Evolutionary conservation across 2,888 invertebrate genomes (phyloP), one percentile per base, ranked within the genome.

Genomic region (Drosophila tanythrix): DNA sequence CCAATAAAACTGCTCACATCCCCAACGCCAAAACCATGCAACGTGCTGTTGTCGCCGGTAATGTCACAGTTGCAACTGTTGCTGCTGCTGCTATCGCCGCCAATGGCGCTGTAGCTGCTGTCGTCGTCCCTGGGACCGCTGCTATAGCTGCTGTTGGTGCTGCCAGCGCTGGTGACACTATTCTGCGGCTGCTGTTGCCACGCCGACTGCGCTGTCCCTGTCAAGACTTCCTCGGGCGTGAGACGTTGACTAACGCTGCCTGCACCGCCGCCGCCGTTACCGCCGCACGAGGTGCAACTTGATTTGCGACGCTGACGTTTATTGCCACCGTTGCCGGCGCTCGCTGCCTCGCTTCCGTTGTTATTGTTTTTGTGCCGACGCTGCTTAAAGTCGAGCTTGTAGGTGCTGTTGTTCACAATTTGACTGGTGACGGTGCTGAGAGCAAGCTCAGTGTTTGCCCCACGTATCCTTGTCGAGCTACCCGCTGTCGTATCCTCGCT

Each of bases 11-110:
- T 92, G 71, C 85, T 88, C 36, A 91, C 80, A 60, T 91, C 91
- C 15, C 92, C 91, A 18, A 92, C 81, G 27, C 92, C 91, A 56
- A 92, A 89, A n/a, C 92, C 92, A 64, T 90, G 89, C 60, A 92
- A 67, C 2, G 92, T 91, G 63, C 92, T 92, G 36, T 91, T 92
- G 66, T 92, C 91, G 11, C 91, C 92, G 11, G 91, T 92, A n/a
- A 92, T 91, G 62, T 92, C 92, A 69, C 92, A 92, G 70, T 91
- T 91, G 74, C 92, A 91, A 65, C 92, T 92, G 53, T 91, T 92
- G 73, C 90, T 91, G 79, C 91, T 92, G 69, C 92, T 92, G 64
- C 85, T 90, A 52, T 83, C 89, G 57, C 82, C 88, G 5, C 88
- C 82, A 13, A 84, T 67, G 27, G 85, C 82, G 36, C 86, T 83